Base-by-base conservation (phyloP, 2,888 invertebrate species). In the Callimorpha dominula region DNA sequence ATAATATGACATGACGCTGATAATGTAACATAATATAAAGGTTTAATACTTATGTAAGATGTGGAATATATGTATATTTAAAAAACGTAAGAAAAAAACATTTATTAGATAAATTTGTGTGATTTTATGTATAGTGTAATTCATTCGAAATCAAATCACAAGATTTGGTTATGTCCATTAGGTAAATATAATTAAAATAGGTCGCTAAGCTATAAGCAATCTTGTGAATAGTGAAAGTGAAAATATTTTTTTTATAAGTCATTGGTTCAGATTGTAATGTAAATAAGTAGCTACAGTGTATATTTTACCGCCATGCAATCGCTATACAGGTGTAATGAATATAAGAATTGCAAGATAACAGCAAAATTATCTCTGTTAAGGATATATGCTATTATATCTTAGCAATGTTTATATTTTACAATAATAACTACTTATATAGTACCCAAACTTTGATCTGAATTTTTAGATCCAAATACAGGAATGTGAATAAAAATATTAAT, bases 121-220 rank as follows among this genome's bases (percentile, higher is more conserved):
- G 83, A 74, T 83, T 81, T 74, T 76, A 73, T 78, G 77, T 78
- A 78, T 78, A 85, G 77, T 77, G 76, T 82, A 80, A 79, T 81
- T 81, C 74, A 76, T 79, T 79, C 78, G 40, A 71, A 76, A 82
- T 76, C 85, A 81, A 85, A 84, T 85, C 82, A 31, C 68, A 70
- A 43, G 82, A 79, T 83, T 81, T 85, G 84, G 71, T 85, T 74
- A 73, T 74, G 84, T 85, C 84, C 84, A 85, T 81, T 85, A 85
- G 83, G 78, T 85, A 85, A 82, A 78, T 77, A 73, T 83, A 82
- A 79, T 77, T 80, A 68, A 69, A 54, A 78, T 78, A 81, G 70
- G 76, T 75, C 71, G 63, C 71, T 80, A 72, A 70, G 73, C 65
- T 74, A 63, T 73, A 74, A 66, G 73, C 65, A 68, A 66, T 78